Base-by-base conservation (phyloP, 2,888 invertebrate genomes). In the Nomada fucata region DNA sequence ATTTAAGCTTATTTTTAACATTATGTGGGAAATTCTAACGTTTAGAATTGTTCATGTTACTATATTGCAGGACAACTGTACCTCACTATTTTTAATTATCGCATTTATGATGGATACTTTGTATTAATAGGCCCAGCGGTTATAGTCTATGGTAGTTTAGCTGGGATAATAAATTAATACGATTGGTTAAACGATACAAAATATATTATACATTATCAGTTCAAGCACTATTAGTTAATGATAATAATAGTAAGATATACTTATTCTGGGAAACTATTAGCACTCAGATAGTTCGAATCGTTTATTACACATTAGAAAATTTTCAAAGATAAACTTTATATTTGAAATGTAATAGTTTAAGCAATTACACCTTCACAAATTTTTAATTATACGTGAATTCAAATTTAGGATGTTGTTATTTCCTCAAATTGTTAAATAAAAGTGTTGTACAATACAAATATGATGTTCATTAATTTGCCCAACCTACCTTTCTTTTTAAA, bases 361-460 rank as follows among this genome's bases (percentile, higher is more conserved):
- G 26, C 2, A 15, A 44, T 3, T 47, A 44, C 5, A 47, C 1
- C 2, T 26, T 50, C 63, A 15, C n/a, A 11, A 44, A 60, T 23
- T 77, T 20, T 18, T 52, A 10, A 23, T n/a, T 74, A 29, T 64
- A 20, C 20, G 13, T n/a, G 42, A 47, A 55, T 29, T 26, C 36
- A 67, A 1, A 36, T 36, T 55, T 13, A 29, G 67, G 50, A 60
- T 20, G 36, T 73, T 73, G 63, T 78, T 84, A 79, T 70, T 57
- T 55, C 44, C 71, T 50, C 69, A 26, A 69, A 65, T 65, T 85
- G 84, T 84, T 87, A 63, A 87, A 86, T 85, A 86, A 86, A 87
- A 75, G 79, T 29, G 77, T 75, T 83, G 70, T 71, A 70, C 61
- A 55, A 47, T 15, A 47, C 3, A 64, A 42, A 2, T 42, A 23